Percentiles rank a stretch among this genome's conserved stretches.
Conservation (phyloP, 2,888 invertebrate species). For the Drosophila multiciliata region DNA sequence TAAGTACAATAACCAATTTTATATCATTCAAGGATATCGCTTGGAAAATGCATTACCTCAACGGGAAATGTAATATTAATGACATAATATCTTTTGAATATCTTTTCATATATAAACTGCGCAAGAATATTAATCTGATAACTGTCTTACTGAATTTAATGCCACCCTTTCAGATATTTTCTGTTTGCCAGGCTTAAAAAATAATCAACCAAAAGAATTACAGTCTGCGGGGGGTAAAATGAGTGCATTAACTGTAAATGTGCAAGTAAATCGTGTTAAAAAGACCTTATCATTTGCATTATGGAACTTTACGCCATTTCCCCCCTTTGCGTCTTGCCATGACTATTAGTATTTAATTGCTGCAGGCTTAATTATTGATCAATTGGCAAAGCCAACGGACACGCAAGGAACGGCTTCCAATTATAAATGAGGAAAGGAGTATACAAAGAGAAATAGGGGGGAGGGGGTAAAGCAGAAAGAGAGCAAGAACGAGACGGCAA, state of each 20-base stretch:
- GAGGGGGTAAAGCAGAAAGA: background rate
- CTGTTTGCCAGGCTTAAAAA: background rate
- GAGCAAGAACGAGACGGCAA: background rate
- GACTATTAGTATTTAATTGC: slow-evolving; percentile 76
- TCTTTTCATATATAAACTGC: background rate
- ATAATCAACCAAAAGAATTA: background rate
- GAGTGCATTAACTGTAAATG: slow-evolving; percentile 58
- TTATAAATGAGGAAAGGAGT: slow-evolving; percentile 37
- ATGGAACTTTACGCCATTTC: slow-evolving; percentile 12
- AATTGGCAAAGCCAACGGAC: slow-evolving; percentile 56
- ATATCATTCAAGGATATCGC: background rate
- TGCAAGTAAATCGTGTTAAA: slow-evolving; percentile 74
- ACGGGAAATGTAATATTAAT: background rate
- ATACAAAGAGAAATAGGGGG: background rate
- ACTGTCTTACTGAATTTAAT: background rate
- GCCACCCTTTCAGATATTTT: background rate
- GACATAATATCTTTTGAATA: background rate
- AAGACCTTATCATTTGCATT: slow-evolving; percentile 72
- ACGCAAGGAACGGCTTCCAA: slow-evolving; percentile 50
- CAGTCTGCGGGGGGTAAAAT: slow-evolving; percentile 10
- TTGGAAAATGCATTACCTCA: background rate
- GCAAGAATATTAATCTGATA: background rate
- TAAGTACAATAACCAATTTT: background rate
- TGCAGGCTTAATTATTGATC: slow-evolving; percentile 75
- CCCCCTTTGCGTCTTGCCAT: background rate